Conservation (phyloP, 2,113 vertebrate species). For the Cavia aperea region DNA sequence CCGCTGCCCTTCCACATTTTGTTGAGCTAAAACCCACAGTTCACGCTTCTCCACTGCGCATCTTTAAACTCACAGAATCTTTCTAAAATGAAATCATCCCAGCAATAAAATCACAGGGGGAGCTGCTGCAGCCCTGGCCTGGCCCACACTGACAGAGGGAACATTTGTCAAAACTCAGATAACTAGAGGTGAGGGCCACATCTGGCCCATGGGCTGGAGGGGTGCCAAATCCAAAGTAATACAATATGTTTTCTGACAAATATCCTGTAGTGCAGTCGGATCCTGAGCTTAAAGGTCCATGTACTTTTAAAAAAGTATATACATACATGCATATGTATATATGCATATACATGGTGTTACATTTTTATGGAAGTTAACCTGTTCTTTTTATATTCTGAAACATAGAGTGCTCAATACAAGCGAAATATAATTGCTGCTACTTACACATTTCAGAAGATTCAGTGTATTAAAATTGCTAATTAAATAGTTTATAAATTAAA, state of each 20-base stretch:
- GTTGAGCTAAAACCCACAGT: not conserved
- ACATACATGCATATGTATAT: not conserved
- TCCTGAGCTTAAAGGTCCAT: not conserved
- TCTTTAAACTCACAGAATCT: not conserved
- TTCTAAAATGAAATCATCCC: slow-evolving; percentile 1
- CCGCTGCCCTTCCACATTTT: not conserved
- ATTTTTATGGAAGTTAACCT: not conserved
- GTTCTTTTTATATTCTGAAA: slow-evolving; percentile 29
- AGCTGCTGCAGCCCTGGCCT: not conserved
- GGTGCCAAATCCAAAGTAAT: slow-evolving; percentile 32
- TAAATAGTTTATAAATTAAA: slow-evolving; percentile 7
- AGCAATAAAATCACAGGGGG: not conserved
- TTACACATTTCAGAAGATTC: slow-evolving; percentile 10
- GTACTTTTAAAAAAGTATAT: no score
- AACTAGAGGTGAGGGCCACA: not conserved
- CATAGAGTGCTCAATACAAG: not conserved
- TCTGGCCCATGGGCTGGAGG: not conserved
- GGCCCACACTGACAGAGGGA: not conserved
- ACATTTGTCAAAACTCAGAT: not conserved
- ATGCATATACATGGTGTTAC: not conserved
- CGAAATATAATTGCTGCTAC: not conserved
- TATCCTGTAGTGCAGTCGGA: not conserved
- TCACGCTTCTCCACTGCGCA: not conserved
- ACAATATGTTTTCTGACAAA: not conserved
- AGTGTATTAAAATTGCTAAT: slow-evolving; percentile 32